Base-by-base conservation (phyloP, 2,888 invertebrate species). In the Leptinotarsa tumamoca region DNA sequence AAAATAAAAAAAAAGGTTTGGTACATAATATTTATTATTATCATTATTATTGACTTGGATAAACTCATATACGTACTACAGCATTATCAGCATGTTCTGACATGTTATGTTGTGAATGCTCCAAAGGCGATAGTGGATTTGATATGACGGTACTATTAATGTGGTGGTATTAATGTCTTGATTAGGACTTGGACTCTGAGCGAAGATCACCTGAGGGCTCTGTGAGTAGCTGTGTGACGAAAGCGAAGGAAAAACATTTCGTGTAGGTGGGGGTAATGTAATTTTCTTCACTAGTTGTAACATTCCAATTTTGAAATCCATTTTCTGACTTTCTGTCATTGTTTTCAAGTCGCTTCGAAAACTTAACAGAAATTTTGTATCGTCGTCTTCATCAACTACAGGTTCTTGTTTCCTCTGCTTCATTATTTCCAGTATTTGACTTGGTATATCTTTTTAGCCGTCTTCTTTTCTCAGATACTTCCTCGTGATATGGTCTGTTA, bases 201-300 rank as follows among this genome's bases (percentile, higher is more conserved):
- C 49, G 67, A 33, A 67, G 33, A 49, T 67, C 67, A 67, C 43
- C 67, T 67, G 67, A 43, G 67, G 49, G 50, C 67, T 67, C 43
- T 67, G 67, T 67, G 67, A 3, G 67, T 49, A 49, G 49, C 27
- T 67, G 67, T 67, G 50, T 67, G 43, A 67, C 33, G 33, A 43
- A 50, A 67, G 50, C 33, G 43, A 67, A 67, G 67, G 50, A 67
- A 50, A 68, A 17, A 51, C 68, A 18, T 51, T 51, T 50, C 51
- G 68, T 68, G 43, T 50, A 68, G 52, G 50, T 33, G 68, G n/a
- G 17, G 68, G 68, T 21, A 68, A 18, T 51, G 68, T 61, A 68
- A 68, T 68, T 67, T 23, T 72, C 67, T 72, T 72, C 18, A 54
- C 72, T 52, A 72, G 67, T 67, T 72, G 68, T 43, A 67, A 54